Percentiles rank a stretch among this genome's conserved stretches.
Evolutionary conservation across 2,888 invertebrate species (phyloP).

Genomic region (Ophioninae sp.): DNA sequence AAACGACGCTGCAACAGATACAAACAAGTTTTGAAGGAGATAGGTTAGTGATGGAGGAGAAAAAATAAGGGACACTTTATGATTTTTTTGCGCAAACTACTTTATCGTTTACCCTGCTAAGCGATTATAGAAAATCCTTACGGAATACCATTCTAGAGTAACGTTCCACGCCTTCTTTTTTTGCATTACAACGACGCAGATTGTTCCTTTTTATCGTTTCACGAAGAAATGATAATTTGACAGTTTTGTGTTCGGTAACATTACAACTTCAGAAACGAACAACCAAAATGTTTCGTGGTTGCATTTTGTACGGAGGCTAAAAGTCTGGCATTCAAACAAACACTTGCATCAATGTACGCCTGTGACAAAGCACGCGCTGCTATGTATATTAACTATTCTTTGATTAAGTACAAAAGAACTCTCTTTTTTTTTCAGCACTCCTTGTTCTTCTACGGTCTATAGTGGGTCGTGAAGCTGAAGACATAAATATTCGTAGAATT

Average conservation of each 20-base stretch:
- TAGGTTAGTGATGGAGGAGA: constrained; percentile 1
- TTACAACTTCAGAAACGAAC: constrained; percentile 12
- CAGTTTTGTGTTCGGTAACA: constrained; percentile 11
- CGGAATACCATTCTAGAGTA: constrained; percentile 4
- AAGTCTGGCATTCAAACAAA: constrained; percentile 46
- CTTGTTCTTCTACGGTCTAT: constrained; percentile 71
- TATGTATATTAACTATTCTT: constrained; percentile 60
- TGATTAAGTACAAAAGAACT: constrained; percentile 80
- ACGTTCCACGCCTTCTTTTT: constrained; percentile 9
- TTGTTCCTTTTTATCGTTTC: not conserved
- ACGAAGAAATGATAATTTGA: constrained; percentile 21
- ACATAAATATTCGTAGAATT: constrained; percentile 57
- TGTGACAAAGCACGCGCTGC: constrained; percentile 61
- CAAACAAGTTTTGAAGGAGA: constrained; percentile 32
- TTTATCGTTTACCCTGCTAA: constrained; percentile 41
- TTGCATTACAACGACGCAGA: constrained; percentile 18
- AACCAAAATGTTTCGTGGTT: not conserved
- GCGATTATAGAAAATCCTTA: constrained; percentile 13
- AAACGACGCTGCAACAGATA: constrained; percentile 32
- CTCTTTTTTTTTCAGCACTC: constrained; percentile 69
- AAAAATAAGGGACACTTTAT: constrained; percentile 13
- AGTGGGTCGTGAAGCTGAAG: constrained; percentile 71
- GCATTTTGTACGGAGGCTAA: constrained; percentile 39
- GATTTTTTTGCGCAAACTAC: constrained; percentile 33
- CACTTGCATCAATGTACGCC: constrained; percentile 60